These are phyloP conservation scores for Marisa cornuarietis DNA, from an alignment of 1,140 invertebrate species.

Conservation along the genomic window DNA sequence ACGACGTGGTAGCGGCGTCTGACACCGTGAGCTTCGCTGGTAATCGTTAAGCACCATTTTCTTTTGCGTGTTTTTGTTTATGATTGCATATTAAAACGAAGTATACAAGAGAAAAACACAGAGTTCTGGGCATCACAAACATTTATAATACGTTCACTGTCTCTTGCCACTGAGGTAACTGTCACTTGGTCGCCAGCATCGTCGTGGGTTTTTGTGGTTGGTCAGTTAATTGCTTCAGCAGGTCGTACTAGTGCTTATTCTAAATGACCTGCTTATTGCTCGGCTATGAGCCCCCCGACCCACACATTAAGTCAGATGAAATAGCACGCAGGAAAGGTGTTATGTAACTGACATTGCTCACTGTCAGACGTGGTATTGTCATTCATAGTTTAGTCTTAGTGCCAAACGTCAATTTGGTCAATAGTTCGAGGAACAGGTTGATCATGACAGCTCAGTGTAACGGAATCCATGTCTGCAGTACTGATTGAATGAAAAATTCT, in stretches of 20 bases:
- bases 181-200: neutral
- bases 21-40: constrained; percentile 18
- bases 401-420: neutral
- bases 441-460: too few species aligned
- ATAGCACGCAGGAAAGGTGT: neutral
- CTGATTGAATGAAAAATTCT: too few species aligned
- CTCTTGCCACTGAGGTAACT: too few species aligned
- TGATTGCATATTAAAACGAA: too few species aligned
- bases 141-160: too few species aligned
- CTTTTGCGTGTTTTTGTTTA: too few species aligned
- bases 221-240: neutral
- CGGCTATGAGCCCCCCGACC: too few species aligned
- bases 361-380: neutral
- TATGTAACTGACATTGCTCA: neutral
- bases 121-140: too few species aligned
- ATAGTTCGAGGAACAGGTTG: too few species aligned
- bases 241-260: neutral
- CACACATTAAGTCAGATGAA: too few species aligned
- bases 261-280: neutral
- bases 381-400: neutral
- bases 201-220: neutral
- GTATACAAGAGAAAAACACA: too few species aligned
- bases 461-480: too few species aligned
- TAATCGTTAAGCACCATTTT: neutral
- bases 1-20: constrained; percentile 18